Evolutionary conservation across 1,140 invertebrate species (phyloP).

Genomic region (Procambarus clarkii): DNA sequence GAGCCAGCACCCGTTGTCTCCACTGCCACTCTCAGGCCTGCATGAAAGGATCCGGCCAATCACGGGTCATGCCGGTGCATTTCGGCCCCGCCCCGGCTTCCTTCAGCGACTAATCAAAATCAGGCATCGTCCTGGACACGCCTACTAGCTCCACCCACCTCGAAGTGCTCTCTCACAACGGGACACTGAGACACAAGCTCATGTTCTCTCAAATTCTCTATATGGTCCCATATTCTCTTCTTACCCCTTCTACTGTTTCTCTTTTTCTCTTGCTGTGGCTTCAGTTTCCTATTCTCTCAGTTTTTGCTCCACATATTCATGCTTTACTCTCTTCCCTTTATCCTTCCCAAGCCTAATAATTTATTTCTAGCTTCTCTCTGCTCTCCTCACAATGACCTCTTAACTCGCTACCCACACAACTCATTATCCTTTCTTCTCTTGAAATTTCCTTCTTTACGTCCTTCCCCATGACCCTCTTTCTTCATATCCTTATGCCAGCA

Average conservation of each 20-base stretch:
- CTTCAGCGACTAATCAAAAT: not conserved
- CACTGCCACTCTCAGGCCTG: not conserved
- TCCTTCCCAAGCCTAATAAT: not conserved
- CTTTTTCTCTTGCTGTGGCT: not conserved
- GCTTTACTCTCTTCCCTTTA: not conserved
- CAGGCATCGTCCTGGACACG: not conserved
- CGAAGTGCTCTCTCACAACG: not conserved
- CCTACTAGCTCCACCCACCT: not conserved
- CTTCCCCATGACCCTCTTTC: too few relatives aligned
- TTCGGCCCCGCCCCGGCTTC: not conserved
- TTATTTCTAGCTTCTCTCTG: too few relatives aligned
- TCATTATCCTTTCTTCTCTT: too few relatives aligned
- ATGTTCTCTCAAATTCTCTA: not conserved
- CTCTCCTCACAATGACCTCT: too few relatives aligned
- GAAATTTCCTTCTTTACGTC: too few relatives aligned
- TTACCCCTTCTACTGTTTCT: not conserved
- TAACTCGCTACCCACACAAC: too few relatives aligned
- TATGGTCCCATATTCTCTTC: not conserved
- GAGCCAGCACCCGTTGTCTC: not conserved
- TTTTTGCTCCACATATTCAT: too few relatives aligned
- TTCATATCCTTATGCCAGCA: too few relatives aligned
- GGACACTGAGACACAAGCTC: not conserved
- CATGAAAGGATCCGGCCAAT: not conserved
- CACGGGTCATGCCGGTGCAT: not conserved
- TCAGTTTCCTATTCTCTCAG: too few relatives aligned